Evolutionary conservation across 2,113 vertebrate genomes (phyloP).

Genomic region (Phocoena sinus): DNA sequence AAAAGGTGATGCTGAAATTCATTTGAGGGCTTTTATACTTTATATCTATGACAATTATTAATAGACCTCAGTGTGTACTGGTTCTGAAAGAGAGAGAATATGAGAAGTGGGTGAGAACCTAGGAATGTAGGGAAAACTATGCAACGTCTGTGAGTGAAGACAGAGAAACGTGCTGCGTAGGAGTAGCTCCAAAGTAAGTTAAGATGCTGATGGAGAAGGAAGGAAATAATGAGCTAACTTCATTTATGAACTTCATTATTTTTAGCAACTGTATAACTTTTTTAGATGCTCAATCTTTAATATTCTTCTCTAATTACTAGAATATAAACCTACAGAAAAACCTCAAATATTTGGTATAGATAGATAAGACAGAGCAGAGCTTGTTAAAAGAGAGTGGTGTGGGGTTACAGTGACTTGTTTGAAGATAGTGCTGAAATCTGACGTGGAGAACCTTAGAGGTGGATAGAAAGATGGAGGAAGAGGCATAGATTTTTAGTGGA

Average conservation of each 20-base stretch:
- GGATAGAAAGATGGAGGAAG: background rate
- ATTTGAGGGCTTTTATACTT: background rate
- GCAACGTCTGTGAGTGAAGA: background rate
- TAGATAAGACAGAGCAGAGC: background rate
- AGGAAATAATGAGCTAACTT: background rate
- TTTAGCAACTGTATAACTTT: background rate
- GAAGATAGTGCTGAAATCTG: background rate
- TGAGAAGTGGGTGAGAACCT: background rate
- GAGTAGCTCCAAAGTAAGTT: background rate
- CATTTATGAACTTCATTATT: background rate
- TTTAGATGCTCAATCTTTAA: background rate
- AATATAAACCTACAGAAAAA: background rate
- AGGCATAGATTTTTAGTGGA: background rate
- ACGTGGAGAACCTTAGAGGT: background rate
- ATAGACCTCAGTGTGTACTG: background rate
- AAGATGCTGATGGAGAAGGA: background rate
- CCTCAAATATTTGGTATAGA: background rate
- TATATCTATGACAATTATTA: background rate
- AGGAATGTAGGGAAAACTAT: background rate
- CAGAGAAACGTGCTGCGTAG: background rate
- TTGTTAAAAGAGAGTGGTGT: background rate
- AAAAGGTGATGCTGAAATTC: background rate
- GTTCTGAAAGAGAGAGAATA: background rate
- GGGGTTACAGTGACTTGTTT: background rate
- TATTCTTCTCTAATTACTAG: background rate